Percentiles rank a stretch among this genome's conserved stretches.
These are phyloP conservation scores for Caiman crocodilus DNA, from an alignment of 2,797 vertebrate species.

Conservation along the genomic window DNA sequence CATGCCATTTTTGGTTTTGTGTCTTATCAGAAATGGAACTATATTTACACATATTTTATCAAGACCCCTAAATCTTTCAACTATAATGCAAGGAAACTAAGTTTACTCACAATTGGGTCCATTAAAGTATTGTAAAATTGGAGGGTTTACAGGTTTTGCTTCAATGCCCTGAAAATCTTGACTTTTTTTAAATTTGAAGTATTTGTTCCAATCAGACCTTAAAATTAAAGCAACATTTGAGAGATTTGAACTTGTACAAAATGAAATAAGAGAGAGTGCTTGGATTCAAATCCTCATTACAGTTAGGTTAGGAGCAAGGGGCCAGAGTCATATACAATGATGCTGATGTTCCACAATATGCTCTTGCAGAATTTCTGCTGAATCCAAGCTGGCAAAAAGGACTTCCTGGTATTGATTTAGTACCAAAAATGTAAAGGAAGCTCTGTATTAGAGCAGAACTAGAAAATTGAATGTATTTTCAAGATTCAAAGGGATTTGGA, in stretches of 20 bases:
- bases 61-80: constrained; percentile 11
- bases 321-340: neutral
- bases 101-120: neutral
- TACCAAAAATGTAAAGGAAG: neutral
- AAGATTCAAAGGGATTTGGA: neutral
- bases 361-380: neutral
- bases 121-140: neutral
- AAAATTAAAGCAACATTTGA: constrained; percentile 7
- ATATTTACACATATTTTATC: neutral
- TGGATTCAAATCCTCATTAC: neutral
- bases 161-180: neutral
- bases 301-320: neutral
- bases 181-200: neutral
- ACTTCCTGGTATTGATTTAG: neutral
- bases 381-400: neutral
- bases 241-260: neutral
- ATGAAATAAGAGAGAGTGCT: accelerated
- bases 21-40: constrained; percentile 17
- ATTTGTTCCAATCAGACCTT: neutral
- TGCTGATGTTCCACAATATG: neutral
- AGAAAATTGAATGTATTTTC: neutral
- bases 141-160: neutral
- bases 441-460: neutral
- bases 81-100: neutral
- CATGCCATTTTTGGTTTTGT: neutral